Base-by-base conservation (phyloP, 1,140 invertebrate genomes). In the Drosophila albomicans region DNA sequence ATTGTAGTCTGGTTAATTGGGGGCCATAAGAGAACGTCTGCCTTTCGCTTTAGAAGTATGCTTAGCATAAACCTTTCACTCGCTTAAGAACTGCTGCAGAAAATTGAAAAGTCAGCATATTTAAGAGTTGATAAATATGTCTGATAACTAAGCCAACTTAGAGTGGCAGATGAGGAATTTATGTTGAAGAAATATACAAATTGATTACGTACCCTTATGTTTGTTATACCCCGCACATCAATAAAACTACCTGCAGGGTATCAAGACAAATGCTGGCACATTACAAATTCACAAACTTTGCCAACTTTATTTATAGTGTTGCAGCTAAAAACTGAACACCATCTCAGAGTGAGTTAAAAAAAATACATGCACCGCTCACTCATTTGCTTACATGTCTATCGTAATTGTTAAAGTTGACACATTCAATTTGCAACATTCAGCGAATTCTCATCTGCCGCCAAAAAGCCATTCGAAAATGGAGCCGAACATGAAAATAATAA, bases 391-490 rank as follows among this genome's bases (percentile, higher is more conserved):
- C 48, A 52, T 58, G 56, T 67, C 57, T 56, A 56, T 65, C 61
- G 43, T 54, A 71, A 72, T 58, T 43, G 62, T 51, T 59, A 15
- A 73, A 68, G 64, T 46, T 52, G 48, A 67, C 64, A 68, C 32
- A 68, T 66, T 72, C 62, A 73, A 68, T 68, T 73, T 65, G 43
- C 69, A 56, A 56, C n/a, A 35, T 25, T 20, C 35, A 43, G 16
- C 41, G 5, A 51, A 72, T 66, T 72, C 52, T 72, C 64, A 73
- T 67, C 63, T 58, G 49, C 32, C 48, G 57, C 35, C 35, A 10
- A 15, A 25, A 13, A 63, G 10, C 10, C 46, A 51, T 61, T 61
- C 43, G 25, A 48, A 61, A 61, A 49, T 49, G 48, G 10, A 49
- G 48, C 10, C 30, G 5, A 4, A 8, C 16, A 57, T 10, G 28